Evolutionary conservation across 2,888 invertebrate genomes (phyloP), one percentile per base, ranked within the genome.

Genomic region (Limnephilus rhombicus): DNA sequence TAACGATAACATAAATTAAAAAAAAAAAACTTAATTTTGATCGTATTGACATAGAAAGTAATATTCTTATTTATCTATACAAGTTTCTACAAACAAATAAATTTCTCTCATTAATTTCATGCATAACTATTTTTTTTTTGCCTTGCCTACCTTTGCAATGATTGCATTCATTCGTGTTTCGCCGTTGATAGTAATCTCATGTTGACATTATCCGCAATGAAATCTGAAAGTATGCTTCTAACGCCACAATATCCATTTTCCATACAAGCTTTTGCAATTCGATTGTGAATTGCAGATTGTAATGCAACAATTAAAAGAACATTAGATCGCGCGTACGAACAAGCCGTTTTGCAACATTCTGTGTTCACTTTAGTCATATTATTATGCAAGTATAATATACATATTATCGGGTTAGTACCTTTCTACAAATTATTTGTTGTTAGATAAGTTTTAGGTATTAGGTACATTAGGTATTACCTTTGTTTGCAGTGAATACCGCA

Each of bases 251-350:
- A 34, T 41, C 83, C 31, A 34, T 68, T 68, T 68, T 83, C 15
- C 83, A 41, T 41, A 41, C 37, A 83, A 41, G 31, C 37, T 83
- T 83, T 83, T 83, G 83, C 83, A 83, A 83, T 83, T 83, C 83
- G 83, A 83, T 83, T 83, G 24, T 68, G n/a, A 68, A 68, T 68
- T 68, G 68, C 9, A 68, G 68, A 68, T 68, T 68, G 83, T 83
- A 37, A 83, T 83, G 37, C 83, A 83, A 83, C 83, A 83, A 83
- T 83, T 83, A 83, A 37, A 83, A 83, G 37, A 18, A 41, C 83
- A 83, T 83, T 83, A 83, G 83, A 41, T 24, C 37, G 18, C 83
- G 37, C 37, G 18, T 83, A 37, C 37, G 37, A 68, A 83, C 37
- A 34, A 41, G 83, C 11, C 18, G n/a, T 83, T 83, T 83, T 83